phyloP scores from a whole-genome alignment of 2,888 invertebrate species.

The Mellilla xanthometata region DNA sequence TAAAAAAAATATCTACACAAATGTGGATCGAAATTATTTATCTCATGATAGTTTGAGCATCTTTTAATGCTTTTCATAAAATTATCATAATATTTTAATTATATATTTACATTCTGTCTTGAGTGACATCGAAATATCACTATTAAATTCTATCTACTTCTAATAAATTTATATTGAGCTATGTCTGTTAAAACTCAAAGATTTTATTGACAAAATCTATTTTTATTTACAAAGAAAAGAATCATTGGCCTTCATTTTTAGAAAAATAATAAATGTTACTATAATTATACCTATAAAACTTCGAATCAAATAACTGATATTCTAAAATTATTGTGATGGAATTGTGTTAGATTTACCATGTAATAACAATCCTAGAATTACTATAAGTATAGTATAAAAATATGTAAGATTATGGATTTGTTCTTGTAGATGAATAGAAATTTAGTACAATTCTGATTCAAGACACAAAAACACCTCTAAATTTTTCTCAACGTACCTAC shows the following conservation, averaged over 20 bases:
- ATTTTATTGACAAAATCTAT: slow-evolving; percentile 79
- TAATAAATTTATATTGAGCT: neutral
- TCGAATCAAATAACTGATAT: slow-evolving; percentile 80
- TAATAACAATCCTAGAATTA: slow-evolving; percentile 42
- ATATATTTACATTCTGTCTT: neutral
- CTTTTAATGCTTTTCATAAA: slow-evolving; percentile 5
- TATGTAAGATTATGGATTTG: slow-evolving; percentile 5
- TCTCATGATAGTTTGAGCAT: too few relatives aligned
- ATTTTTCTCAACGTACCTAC: too few relatives aligned
- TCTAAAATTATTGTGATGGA: slow-evolving; percentile 82
- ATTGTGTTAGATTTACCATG: slow-evolving; percentile 73
- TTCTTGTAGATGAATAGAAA: slow-evolving; percentile 10
- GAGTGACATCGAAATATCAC: neutral
- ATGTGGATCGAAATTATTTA: too few relatives aligned
- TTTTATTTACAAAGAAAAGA: slow-evolving; percentile 51
- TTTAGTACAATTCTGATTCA: too few relatives aligned
- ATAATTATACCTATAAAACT: slow-evolving; percentile 50
- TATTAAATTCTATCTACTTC: neutral
- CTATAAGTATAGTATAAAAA: slow-evolving; percentile 26
- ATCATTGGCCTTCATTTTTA: slow-evolving; percentile 14
- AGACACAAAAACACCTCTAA: too few relatives aligned
- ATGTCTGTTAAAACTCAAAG: slow-evolving; percentile 66
- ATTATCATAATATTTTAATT: neutral
- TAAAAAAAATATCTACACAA: neutral
- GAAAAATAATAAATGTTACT: slow-evolving; percentile 28